phyloP scores from a whole-genome alignment of 2,888 invertebrate species.

The Alloplasta piceator region DNA sequence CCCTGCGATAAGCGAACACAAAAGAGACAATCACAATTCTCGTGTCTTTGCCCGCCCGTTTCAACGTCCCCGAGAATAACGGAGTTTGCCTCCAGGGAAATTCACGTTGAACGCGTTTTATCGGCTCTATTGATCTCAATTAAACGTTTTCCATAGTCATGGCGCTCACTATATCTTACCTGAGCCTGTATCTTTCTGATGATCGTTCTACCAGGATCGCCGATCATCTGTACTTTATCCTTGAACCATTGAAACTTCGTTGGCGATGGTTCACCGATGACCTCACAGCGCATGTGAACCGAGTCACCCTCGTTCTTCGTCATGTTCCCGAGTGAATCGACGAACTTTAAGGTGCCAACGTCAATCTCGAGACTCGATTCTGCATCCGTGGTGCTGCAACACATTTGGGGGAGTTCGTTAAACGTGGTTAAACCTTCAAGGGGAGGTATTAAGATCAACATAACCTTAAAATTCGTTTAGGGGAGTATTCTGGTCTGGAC shows the following conservation, averaged over 20 bases:
- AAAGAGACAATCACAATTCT: conserved; percentile 5
- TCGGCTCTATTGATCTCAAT: conserved; percentile 36
- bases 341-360: conserved; percentile 84
- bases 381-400: conserved; percentile 67
- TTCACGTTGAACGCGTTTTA: conserved; percentile 9
- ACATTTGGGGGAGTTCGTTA: not conserved
- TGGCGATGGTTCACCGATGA: conserved; percentile 86
- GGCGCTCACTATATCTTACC: conserved; percentile 63
- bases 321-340: conserved; percentile 85
- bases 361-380: conserved; percentile 73
- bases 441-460: no score
- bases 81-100: conserved; percentile 30
- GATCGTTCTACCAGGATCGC: conserved; percentile 83
- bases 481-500: no score
- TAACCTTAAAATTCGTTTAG: no score
- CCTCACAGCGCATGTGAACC: conserved; percentile 87
- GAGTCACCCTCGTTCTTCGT: conserved; percentile 86
- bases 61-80: conserved; percentile 2
- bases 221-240: conserved; percentile 85
- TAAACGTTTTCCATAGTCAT: conserved; percentile 12
- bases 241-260: conserved; percentile 87
- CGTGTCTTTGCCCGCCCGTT: not conserved
- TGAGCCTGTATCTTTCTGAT: conserved; percentile 80
- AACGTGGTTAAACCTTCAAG: not conserved
- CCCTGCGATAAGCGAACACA: conserved; percentile 62